Percentiles rank a stretch among this genome's conserved stretches.
Evolutionary conservation across 2,797 vertebrate genomes (phyloP).

Genomic region (Centroberyx gerrardi): DNA sequence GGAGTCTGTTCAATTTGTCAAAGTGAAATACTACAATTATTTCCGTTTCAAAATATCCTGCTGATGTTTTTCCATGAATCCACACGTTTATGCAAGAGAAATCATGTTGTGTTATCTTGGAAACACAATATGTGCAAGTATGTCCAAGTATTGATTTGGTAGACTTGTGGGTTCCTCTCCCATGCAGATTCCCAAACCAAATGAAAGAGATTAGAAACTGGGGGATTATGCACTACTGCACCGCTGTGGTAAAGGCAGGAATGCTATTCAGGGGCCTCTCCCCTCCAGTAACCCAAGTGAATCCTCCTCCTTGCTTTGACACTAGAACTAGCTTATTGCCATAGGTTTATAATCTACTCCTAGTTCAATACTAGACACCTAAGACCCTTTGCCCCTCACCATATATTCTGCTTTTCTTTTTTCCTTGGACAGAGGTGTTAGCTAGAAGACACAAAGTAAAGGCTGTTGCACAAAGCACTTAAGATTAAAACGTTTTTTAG

Average conservation of each 20-base stretch:
- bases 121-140: slow-evolving; percentile 4
- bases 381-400: background rate
- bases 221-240: slow-evolving; percentile 31
- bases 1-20: slow-evolving; percentile 25
- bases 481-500: background rate
- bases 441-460: slow-evolving; percentile 10
- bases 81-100: slow-evolving; percentile 8
- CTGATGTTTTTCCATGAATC: slow-evolving; percentile 10
- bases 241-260: slow-evolving; percentile 49
- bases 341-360: slow-evolving; percentile 4
- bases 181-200: slow-evolving; percentile 16
- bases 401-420: background rate
- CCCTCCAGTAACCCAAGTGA: slow-evolving; percentile 24
- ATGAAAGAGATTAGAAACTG: slow-evolving; percentile 34
- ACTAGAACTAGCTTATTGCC: slow-evolving; percentile 3
- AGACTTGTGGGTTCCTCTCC: slow-evolving; percentile 1
- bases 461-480: background rate
- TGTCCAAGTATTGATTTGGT: background rate
- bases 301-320: slow-evolving; percentile 19
- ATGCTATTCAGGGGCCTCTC: slow-evolving; percentile 52
- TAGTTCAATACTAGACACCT: background rate
- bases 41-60: slow-evolving; percentile 29
- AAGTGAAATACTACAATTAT: slow-evolving; percentile 28
- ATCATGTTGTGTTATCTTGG: background rate
- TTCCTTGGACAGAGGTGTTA: background rate